phyloP scores from a whole-genome alignment of 2,113 vertebrate species.

The Cebus imitator region DNA sequence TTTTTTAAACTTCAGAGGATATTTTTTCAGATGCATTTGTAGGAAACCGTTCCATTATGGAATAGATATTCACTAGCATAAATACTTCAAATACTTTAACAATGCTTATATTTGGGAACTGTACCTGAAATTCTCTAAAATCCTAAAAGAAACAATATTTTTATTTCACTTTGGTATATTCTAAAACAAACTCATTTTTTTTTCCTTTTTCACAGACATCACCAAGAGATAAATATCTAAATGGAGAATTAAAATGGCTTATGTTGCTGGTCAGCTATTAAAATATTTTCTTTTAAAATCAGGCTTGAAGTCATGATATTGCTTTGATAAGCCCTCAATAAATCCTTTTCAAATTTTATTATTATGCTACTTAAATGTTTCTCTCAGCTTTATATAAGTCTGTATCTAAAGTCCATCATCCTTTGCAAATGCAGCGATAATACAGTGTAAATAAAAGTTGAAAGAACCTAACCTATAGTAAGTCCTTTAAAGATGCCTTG shows the following conservation, averaged over 20 bases:
- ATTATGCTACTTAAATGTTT: background rate
- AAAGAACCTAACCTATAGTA: background rate
- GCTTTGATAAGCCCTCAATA: background rate
- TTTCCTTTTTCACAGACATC: background rate
- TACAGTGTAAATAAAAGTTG: background rate
- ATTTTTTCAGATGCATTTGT: background rate
- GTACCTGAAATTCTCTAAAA: background rate
- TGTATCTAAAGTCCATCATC: background rate
- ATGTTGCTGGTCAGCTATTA: background rate
- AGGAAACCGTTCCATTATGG: background rate
- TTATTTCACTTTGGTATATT: background rate
- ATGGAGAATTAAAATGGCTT: background rate
- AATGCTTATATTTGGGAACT: background rate
- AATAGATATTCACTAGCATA: background rate
- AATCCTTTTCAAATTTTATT: background rate
- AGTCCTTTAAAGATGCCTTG: background rate
- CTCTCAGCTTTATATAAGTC: background rate
- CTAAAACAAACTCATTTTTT: background rate
- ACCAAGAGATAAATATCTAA: background rate
- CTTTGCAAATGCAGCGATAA: background rate
- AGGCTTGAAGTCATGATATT: background rate
- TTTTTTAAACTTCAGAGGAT: background rate
- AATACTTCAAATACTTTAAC: background rate
- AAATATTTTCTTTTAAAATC: constrained; percentile 26
- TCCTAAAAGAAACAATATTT: background rate